Evolutionary conservation across 2,888 invertebrate genomes (phyloP).

Genomic region (Drosophila basisetae): DNA sequence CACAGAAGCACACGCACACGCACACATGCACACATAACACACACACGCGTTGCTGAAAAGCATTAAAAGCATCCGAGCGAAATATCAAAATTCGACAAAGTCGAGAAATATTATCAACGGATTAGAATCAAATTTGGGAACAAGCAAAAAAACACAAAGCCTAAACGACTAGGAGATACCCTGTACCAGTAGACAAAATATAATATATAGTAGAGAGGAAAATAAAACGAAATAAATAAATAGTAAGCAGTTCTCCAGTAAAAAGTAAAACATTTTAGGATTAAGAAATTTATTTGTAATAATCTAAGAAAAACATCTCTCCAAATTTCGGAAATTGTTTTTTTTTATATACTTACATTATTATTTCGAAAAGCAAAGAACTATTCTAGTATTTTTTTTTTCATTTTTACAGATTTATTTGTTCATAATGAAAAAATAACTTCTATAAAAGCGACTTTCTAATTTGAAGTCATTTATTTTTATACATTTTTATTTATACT

Average conservation of each 20-base stretch:
- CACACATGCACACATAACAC: not conserved
- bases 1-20: not conserved
- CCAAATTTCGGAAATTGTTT: too few species aligned
- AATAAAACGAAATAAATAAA: not conserved
- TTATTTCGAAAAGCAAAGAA: too few species aligned
- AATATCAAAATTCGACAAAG: conserved; percentile 65
- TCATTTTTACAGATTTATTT: too few species aligned
- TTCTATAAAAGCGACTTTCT: too few species aligned
- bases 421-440: too few species aligned
- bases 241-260: not conserved
- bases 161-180: not conserved
- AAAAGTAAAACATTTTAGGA: too few species aligned
- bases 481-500: not conserved
- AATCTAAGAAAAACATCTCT: too few species aligned
- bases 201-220: not conserved
- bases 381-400: too few species aligned
- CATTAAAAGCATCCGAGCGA: conserved; percentile 74
- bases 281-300: too few species aligned
- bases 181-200: not conserved
- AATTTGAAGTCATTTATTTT: not conserved
- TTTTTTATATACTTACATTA: too few species aligned
- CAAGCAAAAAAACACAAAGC: not conserved
- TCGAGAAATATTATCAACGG: conserved; percentile 68
- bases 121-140: conserved; percentile 68
- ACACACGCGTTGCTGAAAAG: conserved; percentile 2